Base-by-base conservation (phyloP, 2,113 vertebrate genomes). In the Urocitellus parryii region DNA sequence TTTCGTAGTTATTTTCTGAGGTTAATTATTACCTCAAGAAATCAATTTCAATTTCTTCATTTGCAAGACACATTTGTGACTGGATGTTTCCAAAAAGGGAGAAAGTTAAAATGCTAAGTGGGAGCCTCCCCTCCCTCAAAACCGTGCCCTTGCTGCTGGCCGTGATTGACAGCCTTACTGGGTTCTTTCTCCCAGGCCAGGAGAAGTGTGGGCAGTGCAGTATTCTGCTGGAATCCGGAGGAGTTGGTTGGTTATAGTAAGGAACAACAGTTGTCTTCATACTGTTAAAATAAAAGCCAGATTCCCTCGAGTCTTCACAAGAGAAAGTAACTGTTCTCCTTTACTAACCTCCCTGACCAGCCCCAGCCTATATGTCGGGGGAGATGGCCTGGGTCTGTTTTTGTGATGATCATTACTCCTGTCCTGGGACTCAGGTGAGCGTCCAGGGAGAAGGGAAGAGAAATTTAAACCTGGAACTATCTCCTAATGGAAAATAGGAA, bases 1-100 rank as follows among this genome's bases (percentile, higher is more conserved):
- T 97, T 9, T 97, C 96, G 17, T 84, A 53, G 73, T 6, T 97
- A 39, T 96, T 97, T 98, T 97, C 83, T 22, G 58, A 88, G 80
- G 96, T 94, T 96, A 97, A 96, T 68, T 95, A 8, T 58, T 91
- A 96, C 78, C 79, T 77, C n/a, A 70, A 97, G 82, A 96, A 97
- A 96, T 97, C 88, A 91, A 95, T 96, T 94, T 96, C 67, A 63
- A 65, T 88, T 91, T 77, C 77, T 97, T 88, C 82, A 0, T 92
- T 9, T 93, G 88, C 74, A 77, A 90, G 56, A 34, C 42, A 94
- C 86, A 0, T 76, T 85, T 97, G 68, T 77, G 84, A 63, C 34
- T 93, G 87, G 74, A 34, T 90, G n/a, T 95, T 97, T 83, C 92
- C 45, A 51, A 65, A 82, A 88, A 25, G 34, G 68, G 91, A 88